A percentile compares a stretch with the other conserved stretches of the same genome.
Evolutionary conservation across 2,888 invertebrate genomes (phyloP).

Genomic region (Ferdinandea cuprea): DNA sequence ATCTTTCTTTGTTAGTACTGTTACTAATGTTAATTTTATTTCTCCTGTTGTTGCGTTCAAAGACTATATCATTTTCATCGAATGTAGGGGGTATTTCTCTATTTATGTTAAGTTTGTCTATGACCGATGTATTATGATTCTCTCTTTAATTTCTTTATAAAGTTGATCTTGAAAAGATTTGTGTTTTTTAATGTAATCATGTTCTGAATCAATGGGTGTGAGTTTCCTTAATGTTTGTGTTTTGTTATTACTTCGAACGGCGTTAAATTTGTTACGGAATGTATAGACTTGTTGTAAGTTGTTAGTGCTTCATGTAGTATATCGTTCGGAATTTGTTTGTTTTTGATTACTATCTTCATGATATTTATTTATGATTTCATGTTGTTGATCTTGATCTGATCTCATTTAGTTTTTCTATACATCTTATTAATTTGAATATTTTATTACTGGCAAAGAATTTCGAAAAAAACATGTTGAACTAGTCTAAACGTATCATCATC

Average conservation of each 20-base stretch:
- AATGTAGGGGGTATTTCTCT: no score
- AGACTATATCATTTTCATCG: constrained; percentile 3
- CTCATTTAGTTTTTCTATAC: no score
- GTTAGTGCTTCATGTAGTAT: not conserved
- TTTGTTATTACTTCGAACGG: constrained; percentile 15
- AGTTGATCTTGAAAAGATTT: constrained; percentile 1
- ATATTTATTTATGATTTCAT: no score
- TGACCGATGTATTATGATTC: not conserved
- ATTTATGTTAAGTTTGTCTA: constrained; percentile 6
- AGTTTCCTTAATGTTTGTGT: not conserved
- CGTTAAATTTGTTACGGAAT: constrained; percentile 22
- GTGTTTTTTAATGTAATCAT: constrained; percentile 33
- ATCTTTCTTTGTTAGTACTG: no score
- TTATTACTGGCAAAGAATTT: no score
- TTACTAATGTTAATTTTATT: no score
- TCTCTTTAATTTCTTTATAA: constrained; percentile 8
- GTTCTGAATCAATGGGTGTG: constrained; percentile 7
- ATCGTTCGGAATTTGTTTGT: not conserved
- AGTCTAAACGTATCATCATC: no score
- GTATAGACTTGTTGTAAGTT: not conserved
- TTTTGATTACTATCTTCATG: no score
- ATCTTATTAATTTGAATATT: no score
- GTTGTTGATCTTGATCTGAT: no score
- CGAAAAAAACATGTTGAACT: no score
- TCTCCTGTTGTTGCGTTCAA: not conserved